Evolutionary conservation across 2,113 vertebrate genomes (phyloP).

Genomic region (Hemiscyllium ocellatum): DNA sequence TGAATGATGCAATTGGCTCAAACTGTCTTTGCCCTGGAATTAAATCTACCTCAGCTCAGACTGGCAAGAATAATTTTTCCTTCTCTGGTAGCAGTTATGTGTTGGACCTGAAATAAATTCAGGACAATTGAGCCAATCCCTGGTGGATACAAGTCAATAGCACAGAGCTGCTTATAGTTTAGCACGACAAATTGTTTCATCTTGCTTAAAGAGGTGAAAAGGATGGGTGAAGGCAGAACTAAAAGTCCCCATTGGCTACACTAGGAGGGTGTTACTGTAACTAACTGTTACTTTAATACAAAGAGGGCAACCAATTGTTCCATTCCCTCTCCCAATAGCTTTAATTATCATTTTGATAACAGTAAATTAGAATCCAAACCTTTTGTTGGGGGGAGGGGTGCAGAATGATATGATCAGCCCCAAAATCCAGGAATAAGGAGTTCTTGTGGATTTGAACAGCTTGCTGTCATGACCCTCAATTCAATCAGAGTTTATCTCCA

Average conservation of each 20-base stretch:
- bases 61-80: neutral
- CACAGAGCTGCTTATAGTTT: neutral
- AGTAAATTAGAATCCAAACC: neutral
- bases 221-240: neutral
- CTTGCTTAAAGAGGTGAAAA: neutral
- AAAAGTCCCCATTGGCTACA: neutral
- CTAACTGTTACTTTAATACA: neutral
- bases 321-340: neutral
- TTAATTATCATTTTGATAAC: neutral
- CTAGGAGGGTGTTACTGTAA: neutral
- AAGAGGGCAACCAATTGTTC: neutral
- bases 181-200: neutral
- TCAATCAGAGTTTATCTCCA: no score
- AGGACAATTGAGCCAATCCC: neutral
- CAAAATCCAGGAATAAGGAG: no score
- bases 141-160: neutral
- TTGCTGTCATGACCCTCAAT: no score
- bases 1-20: neutral
- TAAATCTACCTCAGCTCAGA: no score
- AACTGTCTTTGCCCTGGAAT: neutral
- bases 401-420: no score
- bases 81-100: neutral
- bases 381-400: neutral
- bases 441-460: no score
- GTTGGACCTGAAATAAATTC: neutral